phyloP scores from a whole-genome alignment of 2,888 invertebrate genomes.

The Meiosimyza platycephala region DNA sequence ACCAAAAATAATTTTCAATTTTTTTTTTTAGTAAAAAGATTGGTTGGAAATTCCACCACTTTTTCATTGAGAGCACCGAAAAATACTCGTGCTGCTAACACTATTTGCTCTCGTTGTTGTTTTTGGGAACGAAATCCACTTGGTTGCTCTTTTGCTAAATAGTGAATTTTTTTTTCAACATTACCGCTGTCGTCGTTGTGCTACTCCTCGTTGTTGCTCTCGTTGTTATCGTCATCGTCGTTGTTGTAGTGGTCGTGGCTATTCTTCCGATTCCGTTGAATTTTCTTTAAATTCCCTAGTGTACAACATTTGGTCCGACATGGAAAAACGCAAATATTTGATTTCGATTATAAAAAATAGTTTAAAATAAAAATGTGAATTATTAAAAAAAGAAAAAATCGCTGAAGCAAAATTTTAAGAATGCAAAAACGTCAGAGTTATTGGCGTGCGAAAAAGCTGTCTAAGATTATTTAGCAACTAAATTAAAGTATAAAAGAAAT shows the following conservation, averaged over 20 bases:
- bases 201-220: not conserved
- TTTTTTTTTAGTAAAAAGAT: not conserved
- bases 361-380: conserved; percentile 4
- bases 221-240: not conserved
- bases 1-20: too few relatives aligned
- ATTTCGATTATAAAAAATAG: conserved; percentile 25
- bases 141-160: too few relatives aligned
- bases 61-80: not conserved
- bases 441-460: too few relatives aligned
- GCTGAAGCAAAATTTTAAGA: too few relatives aligned
- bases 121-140: not conserved
- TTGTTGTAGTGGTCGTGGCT: too few relatives aligned
- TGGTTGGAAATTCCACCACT: not conserved
- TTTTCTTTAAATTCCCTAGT: conserved; percentile 4
- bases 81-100: too few relatives aligned
- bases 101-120: not conserved
- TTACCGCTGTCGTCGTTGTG: too few relatives aligned
- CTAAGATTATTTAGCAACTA: too few relatives aligned
- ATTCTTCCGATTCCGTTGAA: too few relatives aligned
- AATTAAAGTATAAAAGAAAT: not conserved
- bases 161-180: too few relatives aligned
- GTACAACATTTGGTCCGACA: conserved; percentile 24
- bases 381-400: not conserved
- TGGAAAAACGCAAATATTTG: conserved; percentile 28
- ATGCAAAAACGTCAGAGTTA: too few relatives aligned